phyloP scores from a whole-genome alignment of 2,888 invertebrate species.

The Anodontia alba region DNA sequence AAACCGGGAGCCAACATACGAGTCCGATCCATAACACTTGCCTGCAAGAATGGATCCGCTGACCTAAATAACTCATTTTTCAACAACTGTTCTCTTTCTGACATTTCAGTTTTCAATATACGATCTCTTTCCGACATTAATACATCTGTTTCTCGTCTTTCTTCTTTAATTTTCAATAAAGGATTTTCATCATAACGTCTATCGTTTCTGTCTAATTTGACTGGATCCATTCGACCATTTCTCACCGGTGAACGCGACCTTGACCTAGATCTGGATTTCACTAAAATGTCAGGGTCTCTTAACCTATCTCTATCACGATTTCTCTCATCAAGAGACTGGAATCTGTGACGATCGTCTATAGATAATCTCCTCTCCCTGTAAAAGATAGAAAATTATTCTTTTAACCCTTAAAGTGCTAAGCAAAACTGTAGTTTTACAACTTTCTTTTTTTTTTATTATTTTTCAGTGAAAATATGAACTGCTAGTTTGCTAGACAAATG shows the following conservation, averaged over 20 bases:
- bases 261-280: conserved; percentile 69
- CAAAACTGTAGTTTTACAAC: too few species aligned
- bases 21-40: conserved; percentile 67
- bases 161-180: conserved; percentile 76
- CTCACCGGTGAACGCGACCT: conserved; percentile 77
- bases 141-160: conserved; percentile 72
- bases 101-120: conserved; percentile 62
- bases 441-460: too few species aligned
- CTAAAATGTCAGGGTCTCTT: conserved; percentile 61
- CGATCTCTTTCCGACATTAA: conserved; percentile 60
- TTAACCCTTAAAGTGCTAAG: too few species aligned
- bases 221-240: conserved; percentile 74
- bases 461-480: too few species aligned
- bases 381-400: neutral
- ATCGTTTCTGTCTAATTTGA: conserved; percentile 66
- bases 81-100: conserved; percentile 27
- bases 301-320: conserved; percentile 55
- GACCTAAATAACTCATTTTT: conserved; percentile 46
- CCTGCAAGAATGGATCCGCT: conserved; percentile 57
- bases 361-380: conserved; percentile 65
- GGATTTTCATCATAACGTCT: conserved; percentile 68
- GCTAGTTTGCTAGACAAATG: too few species aligned
- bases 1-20: conserved; percentile 69
- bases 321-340: conserved; percentile 59
- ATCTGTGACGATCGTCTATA: conserved; percentile 64